phyloP scores from a whole-genome alignment of 2,888 invertebrate genomes.

The Antitype chi region DNA sequence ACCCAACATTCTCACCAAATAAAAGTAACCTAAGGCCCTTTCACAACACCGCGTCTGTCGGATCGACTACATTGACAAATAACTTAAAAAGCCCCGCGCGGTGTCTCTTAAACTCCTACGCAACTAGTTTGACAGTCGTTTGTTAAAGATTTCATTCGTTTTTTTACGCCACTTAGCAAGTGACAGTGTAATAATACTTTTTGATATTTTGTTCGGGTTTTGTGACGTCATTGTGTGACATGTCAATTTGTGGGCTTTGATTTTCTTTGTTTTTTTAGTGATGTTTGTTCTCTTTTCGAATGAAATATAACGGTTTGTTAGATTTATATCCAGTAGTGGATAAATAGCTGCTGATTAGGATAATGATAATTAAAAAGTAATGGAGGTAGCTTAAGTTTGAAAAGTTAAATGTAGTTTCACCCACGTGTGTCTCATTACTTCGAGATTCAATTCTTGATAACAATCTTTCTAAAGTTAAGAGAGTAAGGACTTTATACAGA shows the following conservation, averaged over 20 bases:
- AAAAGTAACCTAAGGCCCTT: conserved; percentile 41
- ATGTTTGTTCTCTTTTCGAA: conserved; percentile 36
- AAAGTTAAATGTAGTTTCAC: neutral
- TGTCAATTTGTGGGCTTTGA: conserved; percentile 56
- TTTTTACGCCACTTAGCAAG: conserved; percentile 66
- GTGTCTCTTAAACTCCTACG: conserved; percentile 67
- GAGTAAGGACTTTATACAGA: neutral
- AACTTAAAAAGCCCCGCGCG: conserved; percentile 65
- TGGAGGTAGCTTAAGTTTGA: neutral
- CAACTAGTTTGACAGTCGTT: conserved; percentile 65
- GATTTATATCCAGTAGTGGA: conserved; percentile 1
- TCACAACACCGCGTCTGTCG: conserved; percentile 58
- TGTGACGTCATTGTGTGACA: conserved; percentile 61
- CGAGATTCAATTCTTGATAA: conserved; percentile 18
- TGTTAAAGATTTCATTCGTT: conserved; percentile 63
- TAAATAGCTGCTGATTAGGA: neutral
- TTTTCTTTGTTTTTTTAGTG: conserved; percentile 26
- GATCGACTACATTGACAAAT: conserved; percentile 67
- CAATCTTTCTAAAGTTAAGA: conserved; percentile 7
- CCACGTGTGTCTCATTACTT: conserved; percentile 12
- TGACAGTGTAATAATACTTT: conserved; percentile 68
- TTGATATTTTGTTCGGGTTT: conserved; percentile 63
- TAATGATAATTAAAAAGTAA: conserved; percentile 19
- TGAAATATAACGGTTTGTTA: conserved; percentile 16
- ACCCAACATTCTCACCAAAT: conserved; percentile 33